These are phyloP conservation scores for Triplophysa bombifrons DNA, from an alignment of 2,797 vertebrate genomes.

Conservation along the genomic window DNA sequence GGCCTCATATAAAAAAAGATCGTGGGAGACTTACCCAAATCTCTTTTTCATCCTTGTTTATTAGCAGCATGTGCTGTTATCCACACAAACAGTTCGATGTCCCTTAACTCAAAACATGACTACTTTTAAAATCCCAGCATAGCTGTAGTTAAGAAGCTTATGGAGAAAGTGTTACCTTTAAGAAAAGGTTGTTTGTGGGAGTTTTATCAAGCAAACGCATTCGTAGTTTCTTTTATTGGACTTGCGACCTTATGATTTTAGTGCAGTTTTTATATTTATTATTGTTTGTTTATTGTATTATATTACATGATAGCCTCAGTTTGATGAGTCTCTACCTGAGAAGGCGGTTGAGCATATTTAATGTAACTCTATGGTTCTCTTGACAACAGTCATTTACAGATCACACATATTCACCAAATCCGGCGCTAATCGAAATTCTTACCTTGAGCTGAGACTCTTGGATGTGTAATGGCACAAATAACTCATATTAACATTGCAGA, in stretches of 20 bases:
- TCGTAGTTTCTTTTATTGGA: background rate
- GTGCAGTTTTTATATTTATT: background rate
- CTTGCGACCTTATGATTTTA: background rate
- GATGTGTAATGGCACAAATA: conserved; percentile 46
- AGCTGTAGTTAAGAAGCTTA: conserved; percentile 32
- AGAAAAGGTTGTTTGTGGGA: background rate
- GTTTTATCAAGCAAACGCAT: background rate
- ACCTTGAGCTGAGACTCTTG: conserved; percentile 23
- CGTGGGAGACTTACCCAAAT: conserved; percentile 40
- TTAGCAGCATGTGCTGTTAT: conserved; percentile 30
- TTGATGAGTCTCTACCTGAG: no score
- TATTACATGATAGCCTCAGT: no score
- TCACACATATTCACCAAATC: conserved; percentile 13
- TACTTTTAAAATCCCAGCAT: conserved; percentile 10
- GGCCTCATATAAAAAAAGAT: conserved; percentile 47
- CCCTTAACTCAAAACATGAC: conserved; percentile 27
- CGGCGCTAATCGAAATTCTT: conserved; percentile 37
- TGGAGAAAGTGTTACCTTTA: conserved; percentile 14
- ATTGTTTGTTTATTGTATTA: no score
- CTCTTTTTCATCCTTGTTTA: conserved; percentile 40
- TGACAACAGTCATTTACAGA: conserved; percentile 11
- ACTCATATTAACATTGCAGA: conserved; percentile 44
- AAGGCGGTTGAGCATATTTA: background rate
- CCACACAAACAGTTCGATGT: conserved; percentile 18
- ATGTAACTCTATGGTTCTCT: conserved; percentile 2